These are phyloP conservation scores for Taenaris catops DNA, from an alignment of 2,888 invertebrate species.

Conservation along the genomic window DNA sequence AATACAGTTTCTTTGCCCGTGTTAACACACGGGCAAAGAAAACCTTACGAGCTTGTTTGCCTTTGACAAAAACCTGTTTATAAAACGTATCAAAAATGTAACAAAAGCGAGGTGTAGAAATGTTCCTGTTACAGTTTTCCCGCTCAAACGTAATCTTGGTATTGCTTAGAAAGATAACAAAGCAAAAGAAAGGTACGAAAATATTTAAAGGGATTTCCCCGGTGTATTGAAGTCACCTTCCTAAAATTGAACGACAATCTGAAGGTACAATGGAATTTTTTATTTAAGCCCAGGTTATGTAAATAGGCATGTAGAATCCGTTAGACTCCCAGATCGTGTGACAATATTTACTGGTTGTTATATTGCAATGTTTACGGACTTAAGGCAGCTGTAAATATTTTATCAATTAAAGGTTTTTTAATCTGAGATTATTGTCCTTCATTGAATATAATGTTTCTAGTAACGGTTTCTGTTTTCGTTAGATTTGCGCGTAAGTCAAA, in stretches of 20 bases:
- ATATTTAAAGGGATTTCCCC: conserved; percentile 60
- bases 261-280: conserved; percentile 48
- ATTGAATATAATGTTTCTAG: too few species aligned
- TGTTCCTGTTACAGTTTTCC: not conserved
- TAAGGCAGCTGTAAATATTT: too few species aligned
- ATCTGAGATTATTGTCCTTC: too few species aligned
- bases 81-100: too few species aligned
- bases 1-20: too few species aligned
- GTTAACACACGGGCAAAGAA: too few species aligned
- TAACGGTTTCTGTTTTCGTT: too few species aligned
- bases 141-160: conserved; percentile 3
- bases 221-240: conserved; percentile 50
- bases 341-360: conserved; percentile 4
- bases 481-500: too few species aligned
- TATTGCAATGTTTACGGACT: too few species aligned
- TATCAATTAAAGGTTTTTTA: too few species aligned
- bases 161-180: conserved; percentile 6
- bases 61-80: too few species aligned
- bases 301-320: conserved; percentile 2
- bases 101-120: conserved; percentile 1
- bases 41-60: too few species aligned
- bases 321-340: not conserved
- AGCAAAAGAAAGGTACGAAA: conserved; percentile 43
- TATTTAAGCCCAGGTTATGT: conserved; percentile 5
- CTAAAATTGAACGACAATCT: conserved; percentile 62